A percentile compares a stretch with the other conserved stretches of the same genome.
Conservation (phyloP, 2,797 vertebrate genomes). For the Anniella stebbinsi region DNA sequence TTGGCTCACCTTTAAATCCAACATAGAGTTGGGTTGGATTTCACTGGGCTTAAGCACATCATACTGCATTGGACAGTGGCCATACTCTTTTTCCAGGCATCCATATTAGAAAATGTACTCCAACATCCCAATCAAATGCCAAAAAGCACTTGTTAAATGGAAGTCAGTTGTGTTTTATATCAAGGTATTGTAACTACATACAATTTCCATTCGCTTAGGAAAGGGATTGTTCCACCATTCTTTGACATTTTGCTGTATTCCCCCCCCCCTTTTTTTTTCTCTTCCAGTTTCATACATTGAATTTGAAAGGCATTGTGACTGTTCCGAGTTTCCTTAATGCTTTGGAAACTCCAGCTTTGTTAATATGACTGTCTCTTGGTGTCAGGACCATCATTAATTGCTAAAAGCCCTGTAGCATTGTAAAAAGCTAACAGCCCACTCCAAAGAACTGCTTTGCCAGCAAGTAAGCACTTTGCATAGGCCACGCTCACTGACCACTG, state of each 20-base stretch:
- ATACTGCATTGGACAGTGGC: not conserved
- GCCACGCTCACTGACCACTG: not conserved
- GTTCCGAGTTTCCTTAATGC: not conserved
- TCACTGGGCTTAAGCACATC: not conserved
- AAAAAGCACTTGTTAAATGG: slow-evolving; percentile 2
- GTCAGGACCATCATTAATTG: not conserved
- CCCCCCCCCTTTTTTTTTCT: not conserved
- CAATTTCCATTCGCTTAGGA: slow-evolving; percentile 10
- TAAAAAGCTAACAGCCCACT: not conserved
- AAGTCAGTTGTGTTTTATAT: not conserved
- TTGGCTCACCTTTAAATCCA: not conserved
- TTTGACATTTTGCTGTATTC: not conserved
- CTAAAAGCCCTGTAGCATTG: not conserved
- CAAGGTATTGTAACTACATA: slow-evolving; percentile 25
- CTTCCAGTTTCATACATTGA: not conserved
- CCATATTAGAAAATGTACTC: not conserved
- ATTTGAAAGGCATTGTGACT: not conserved
- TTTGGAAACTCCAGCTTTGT: not conserved
- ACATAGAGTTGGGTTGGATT: not conserved
- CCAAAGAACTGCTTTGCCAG: not conserved
- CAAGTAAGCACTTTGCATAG: not conserved
- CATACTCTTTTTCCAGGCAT: not conserved
- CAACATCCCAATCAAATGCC: slow-evolving; percentile 15
- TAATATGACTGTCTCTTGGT: not conserved
- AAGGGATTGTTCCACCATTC: not conserved